Base-by-base conservation (phyloP, 1,140 invertebrate species). In the Phymastichus coffea region DNA sequence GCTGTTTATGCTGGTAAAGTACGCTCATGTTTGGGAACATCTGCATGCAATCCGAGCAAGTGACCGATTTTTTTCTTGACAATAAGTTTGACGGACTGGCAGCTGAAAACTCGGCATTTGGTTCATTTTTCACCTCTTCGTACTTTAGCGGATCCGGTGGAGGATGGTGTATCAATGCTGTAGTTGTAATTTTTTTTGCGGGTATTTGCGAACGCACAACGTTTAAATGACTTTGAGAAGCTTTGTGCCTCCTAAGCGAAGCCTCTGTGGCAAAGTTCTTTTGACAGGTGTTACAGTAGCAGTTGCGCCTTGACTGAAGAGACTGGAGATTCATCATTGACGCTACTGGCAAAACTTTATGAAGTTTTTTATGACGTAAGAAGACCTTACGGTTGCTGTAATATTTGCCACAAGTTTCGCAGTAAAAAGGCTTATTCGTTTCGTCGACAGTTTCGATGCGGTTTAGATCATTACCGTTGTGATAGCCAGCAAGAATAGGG, bases 401-500 rank as follows among this genome's bases (percentile, higher is more conserved):
- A 53, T 77, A 81, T 63, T 86, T 87, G 28, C 83, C 80, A 53
- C 85, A 86, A 15, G 82, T 80, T 26, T 85, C 81, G 57, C 85
- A 87, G 12, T 81, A 74, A 47, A 80, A 83, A 1, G 72, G 77
- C 26, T 79, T 76, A 7, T 66, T 66, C 10, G n/a, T 43, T n/a
- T 15, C 19, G n/a, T 14, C 26, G 9, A 6, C 9, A 9, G 7
- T 12, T n/a, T 33, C 1, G 25, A 30, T 17, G 19, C 26, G 10
- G 17, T 17, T 12, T 22, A 40, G 4, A 44, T 61, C 30, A 25
- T 61, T 12, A 23, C 23, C 3, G 35, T 10, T 59, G 17, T 10
- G 38, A 35, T 28, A 28, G 8, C 63, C 58, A 3, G 71, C 66
- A 1, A 77, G 53, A 17, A 77, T 76, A 0, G 78, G 73, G 61